Evolutionary conservation across 1,140 invertebrate genomes (phyloP), one percentile per base, ranked within the genome.

Genomic region (Anastatus disparis): DNA sequence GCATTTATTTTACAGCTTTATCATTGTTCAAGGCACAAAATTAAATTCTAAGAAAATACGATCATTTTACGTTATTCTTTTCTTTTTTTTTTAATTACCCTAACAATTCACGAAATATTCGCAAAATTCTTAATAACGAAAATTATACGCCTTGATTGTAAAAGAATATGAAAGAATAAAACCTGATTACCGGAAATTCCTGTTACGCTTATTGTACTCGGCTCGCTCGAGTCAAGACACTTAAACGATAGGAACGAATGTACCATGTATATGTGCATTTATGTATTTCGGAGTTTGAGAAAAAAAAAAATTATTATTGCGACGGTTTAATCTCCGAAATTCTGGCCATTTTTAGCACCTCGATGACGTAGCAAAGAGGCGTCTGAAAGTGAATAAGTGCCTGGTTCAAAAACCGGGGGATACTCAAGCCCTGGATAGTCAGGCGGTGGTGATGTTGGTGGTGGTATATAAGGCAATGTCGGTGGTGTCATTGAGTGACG

Each of bases 321-420:
- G 17, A 35, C 24, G 27, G n/a, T 22, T 35, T 55, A 70, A 48
- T 68, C 58, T 27, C 58, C 35, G n/a, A 26, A 53, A 42, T 62
- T 70, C 17, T 65, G 42, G 10, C 61, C 75, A 56, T 65, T 82
- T 72, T 81, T 82, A n/a, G 46, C 46, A 22, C 72, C 75, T 15
- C 81, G 78, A 73, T 76, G 78, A 15, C 77, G 78, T 10, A 81
- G 50, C 20, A 84, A 59, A 1, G 82, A 84, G 27, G 88, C 86
- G 81, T 89, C 87, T 10, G 88, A 87, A 42, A 94, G 87, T 69
- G 91, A 91, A 82, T 94, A 95, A 1, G 91, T 93, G 78, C 93
- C 93, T 0, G 93, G 89, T 82, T 93, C 91, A 83, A 94, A 94
- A 50, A 93, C 91, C 38, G 93, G 93, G 12, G 93, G 93, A 81